Conservation (phyloP, 92 coral and sea anemone species). For the Umimayanthus kanabou region DNA sequence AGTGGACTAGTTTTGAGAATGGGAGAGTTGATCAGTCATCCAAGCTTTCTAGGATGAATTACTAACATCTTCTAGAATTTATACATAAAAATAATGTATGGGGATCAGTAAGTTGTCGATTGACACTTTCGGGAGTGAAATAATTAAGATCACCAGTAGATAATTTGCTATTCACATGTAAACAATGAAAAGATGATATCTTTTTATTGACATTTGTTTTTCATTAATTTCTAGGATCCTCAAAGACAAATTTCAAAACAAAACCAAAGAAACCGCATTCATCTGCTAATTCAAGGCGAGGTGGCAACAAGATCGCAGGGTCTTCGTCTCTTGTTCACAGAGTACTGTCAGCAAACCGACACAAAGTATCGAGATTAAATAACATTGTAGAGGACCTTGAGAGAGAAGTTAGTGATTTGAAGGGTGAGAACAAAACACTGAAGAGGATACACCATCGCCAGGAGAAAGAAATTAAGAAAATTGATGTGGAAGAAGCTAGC, state of each 20-base stretch:
- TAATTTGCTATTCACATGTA: no score
- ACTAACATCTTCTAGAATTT: no score
- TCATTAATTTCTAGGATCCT: constrained; percentile 34
- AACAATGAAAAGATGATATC: no score
- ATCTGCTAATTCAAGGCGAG: constrained; percentile 63
- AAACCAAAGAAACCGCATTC: constrained; percentile 65
- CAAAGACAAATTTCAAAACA: constrained; percentile 43
- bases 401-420: constrained; percentile 71
- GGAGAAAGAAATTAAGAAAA: constrained; percentile 77
- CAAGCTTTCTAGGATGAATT: no score
- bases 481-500: constrained; percentile 80
- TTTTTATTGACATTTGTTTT: background rate
- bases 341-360: constrained; percentile 88
- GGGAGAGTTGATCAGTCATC: no score
- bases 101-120: no score
- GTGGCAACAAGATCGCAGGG: constrained; percentile 48
- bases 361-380: constrained; percentile 81
- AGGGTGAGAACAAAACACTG: constrained; percentile 81
- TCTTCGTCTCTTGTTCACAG: constrained; percentile 75
- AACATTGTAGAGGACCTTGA: constrained; percentile 85
- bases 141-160: no score
- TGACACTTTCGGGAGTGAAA: no score
- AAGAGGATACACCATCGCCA: constrained; percentile 77
- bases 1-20: no score
- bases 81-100: no score